Evolutionary conservation across 2,888 invertebrate genomes (phyloP), one percentile per base, ranked within the genome.

Genomic region (Nemotelus nigrinus): DNA sequence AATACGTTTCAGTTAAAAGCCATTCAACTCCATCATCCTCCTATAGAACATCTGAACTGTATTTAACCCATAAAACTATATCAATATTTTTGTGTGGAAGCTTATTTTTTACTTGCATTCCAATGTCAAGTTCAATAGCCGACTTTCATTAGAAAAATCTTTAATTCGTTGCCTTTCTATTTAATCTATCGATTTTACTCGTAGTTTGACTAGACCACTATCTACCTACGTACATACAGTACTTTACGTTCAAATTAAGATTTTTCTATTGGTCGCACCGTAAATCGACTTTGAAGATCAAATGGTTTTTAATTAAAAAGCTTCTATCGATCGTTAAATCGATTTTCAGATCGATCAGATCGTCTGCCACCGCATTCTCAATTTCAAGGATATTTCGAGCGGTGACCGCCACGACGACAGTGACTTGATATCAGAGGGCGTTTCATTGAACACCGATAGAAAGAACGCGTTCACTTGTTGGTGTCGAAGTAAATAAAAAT

Each of bases 281-380:
- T 60, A 60, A 60, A 39, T 25, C 60, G 39, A 60, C 60, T 60
- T 39, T 43, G 25, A 4, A 60, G 25, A 39, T 39, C 39, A 60
- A 65, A 65, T n/a, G 45, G 65, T 44, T 65, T 65, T 65, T 65
- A 65, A 65, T 65, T 65, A 65, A 65, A 65, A 65, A 65, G 43
- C 65, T 65, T 65, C 45, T 41, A 65, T 65, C 65, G n/a, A 45
- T 25, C 45, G 44, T 45, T 47, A 47, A 65, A 47, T 65, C 45
- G 65, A 65, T 65, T 65, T 60, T 39, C 39, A 7, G 3, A 39
- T 60, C 41, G 25, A 25, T 25, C 25, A 25, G 25, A 25, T 25
- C 60, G 4, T 60, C 39, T 39, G 3, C 39, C 41, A 43, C 65
- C 44, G 3, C n/a, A n/a, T 44, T 8, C 41, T 6, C 39, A 5